Conservation (phyloP, 2,888 invertebrate genomes). For the Crocallis elinguaria region DNA sequence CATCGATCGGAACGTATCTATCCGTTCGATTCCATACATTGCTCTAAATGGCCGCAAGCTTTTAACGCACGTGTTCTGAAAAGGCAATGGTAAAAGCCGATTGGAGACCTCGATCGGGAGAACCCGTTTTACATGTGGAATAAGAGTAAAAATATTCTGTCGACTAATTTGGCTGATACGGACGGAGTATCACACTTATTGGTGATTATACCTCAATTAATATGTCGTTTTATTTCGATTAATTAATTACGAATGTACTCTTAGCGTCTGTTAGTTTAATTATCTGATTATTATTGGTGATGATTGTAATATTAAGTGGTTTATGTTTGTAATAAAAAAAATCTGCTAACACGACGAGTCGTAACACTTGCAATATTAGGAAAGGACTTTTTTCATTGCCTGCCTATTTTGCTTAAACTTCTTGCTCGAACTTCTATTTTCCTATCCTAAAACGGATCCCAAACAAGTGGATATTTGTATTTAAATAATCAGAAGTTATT, state of each 20-base stretch:
- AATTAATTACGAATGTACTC: constrained; percentile 50
- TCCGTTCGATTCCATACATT: constrained; percentile 33
- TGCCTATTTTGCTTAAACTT: too few species aligned
- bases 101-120: constrained; percentile 27
- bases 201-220: constrained; percentile 58
- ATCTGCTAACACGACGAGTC: too few species aligned
- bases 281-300: constrained; percentile 31
- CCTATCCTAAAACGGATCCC: too few species aligned
- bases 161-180: constrained; percentile 60
- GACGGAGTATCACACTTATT: constrained; percentile 53
- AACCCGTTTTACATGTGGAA: constrained; percentile 47
- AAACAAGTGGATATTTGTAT: too few species aligned
- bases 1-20: constrained; percentile 39
- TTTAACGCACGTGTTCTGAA: constrained; percentile 10
- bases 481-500: too few species aligned
- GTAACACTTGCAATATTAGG: too few species aligned
- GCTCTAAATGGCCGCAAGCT: constrained; percentile 20
- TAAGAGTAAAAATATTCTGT: constrained; percentile 39
- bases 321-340: too few species aligned
- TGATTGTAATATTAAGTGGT: neutral
- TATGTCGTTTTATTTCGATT: constrained; percentile 54
- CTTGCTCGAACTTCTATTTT: too few species aligned
- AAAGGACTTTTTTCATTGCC: too few species aligned
- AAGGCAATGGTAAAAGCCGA: constrained; percentile 20
- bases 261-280: constrained; percentile 45